Evolutionary conservation across 2,888 invertebrate species (phyloP).

Genomic region (Hirudinaria manillensis): DNA sequence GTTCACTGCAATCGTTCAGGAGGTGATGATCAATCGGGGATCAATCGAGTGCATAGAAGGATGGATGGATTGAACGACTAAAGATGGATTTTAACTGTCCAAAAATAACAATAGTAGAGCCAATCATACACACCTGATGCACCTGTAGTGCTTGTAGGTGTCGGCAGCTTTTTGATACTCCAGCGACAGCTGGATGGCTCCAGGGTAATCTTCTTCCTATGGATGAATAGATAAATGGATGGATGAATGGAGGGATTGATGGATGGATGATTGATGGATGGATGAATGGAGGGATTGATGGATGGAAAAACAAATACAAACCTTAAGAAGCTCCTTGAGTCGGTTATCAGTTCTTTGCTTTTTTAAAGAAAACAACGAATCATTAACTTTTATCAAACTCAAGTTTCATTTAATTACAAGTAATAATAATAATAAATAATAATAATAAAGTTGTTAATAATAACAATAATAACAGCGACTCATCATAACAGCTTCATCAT

Average conservation of each 20-base stretch:
- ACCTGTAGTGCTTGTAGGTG: conserved; percentile 79
- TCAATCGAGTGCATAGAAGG: neutral
- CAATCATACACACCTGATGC: conserved; percentile 60
- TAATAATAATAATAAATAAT: conserved; percentile 4
- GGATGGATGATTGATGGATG: neutral
- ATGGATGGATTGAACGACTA: too few species aligned
- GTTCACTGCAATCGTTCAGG: conserved; percentile 69
- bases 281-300: neutral
- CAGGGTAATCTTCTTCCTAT: conserved; percentile 76
- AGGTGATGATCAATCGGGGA: neutral
- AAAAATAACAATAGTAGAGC: too few species aligned
- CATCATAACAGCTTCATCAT: neutral
- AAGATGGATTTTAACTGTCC: neutral
- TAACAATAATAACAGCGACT: neutral
- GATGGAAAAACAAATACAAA: conserved; percentile 7
- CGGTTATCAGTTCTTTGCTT: conserved; percentile 4
- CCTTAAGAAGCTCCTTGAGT: neutral
- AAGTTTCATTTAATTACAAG: too few species aligned
- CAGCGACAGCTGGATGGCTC: conserved; percentile 79
- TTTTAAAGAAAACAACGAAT: neutral
- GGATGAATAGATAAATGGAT: neutral
- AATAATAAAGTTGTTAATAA: neutral
- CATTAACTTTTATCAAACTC: neutral
- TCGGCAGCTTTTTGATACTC: conserved; percentile 80
- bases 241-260: neutral